Conservation (phyloP, 2,888 invertebrate species). For the Allolobophora icterica region DNA sequence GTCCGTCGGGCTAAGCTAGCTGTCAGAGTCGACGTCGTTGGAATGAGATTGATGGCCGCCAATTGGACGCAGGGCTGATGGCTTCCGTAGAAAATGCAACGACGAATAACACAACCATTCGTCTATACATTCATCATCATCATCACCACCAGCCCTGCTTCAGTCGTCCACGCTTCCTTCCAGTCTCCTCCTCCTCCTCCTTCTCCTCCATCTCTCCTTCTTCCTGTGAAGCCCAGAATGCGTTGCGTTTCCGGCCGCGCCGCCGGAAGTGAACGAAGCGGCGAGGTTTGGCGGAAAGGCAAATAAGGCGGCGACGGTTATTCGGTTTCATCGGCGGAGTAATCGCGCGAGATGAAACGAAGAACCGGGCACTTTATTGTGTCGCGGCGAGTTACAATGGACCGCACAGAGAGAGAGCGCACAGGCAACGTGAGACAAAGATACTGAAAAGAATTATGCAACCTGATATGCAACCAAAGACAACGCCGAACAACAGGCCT, state of each 20-base stretch:
- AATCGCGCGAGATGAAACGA: background rate
- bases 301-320: background rate
- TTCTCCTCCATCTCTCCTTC: background rate
- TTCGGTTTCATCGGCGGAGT: background rate
- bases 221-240: background rate
- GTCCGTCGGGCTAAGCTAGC: background rate
- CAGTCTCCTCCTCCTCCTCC: too few relatives aligned
- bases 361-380: background rate
- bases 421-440: background rate
- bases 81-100: background rate
- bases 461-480: background rate
- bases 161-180: background rate
- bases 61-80: background rate
- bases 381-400: constrained; percentile 8
- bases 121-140: background rate
- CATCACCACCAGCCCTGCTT: background rate
- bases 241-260: background rate
- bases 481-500: background rate
- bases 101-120: background rate
- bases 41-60: background rate
- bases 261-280: background rate
- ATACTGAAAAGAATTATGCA: background rate
- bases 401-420: background rate
- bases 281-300: background rate
- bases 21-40: background rate